Conservation (phyloP, 2,888 invertebrate genomes). For the Rhopalosiphum nymphaeae region DNA sequence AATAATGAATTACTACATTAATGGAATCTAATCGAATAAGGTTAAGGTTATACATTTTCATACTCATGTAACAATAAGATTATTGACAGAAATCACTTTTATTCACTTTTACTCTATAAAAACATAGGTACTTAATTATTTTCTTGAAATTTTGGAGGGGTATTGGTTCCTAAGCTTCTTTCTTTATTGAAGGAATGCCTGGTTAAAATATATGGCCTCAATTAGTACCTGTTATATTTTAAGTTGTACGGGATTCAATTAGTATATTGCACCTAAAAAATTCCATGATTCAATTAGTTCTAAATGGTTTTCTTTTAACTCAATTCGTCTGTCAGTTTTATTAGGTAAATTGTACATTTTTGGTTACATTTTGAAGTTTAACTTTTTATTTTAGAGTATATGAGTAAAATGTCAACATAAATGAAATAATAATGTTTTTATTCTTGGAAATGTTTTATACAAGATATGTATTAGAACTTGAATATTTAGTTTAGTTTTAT, state of each 20-base stretch:
- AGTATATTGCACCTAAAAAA: background rate
- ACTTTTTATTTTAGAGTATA: background rate
- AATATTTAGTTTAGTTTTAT: background rate
- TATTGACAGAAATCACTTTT: too few relatives aligned
- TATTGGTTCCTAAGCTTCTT: too few relatives aligned
- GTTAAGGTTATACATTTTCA: too few relatives aligned
- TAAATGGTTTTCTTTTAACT: background rate
- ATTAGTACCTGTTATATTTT: too few relatives aligned
- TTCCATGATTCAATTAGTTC: background rate
- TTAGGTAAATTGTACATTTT: background rate
- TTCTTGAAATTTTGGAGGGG: too few relatives aligned
- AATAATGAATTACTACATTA: background rate
- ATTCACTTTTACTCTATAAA: too few relatives aligned
- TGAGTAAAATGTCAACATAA: background rate
- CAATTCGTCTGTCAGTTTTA: background rate
- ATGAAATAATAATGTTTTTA: background rate
- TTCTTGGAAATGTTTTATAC: background rate
- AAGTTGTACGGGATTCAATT: too few relatives aligned
- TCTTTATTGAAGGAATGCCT: too few relatives aligned
- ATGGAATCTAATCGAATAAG: background rate
- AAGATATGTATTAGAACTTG: background rate
- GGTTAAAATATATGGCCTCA: too few relatives aligned
- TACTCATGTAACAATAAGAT: too few relatives aligned
- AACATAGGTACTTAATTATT: too few relatives aligned
- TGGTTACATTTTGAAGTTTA: background rate